These are phyloP conservation scores for Agelastica alni DNA, from an alignment of 2,888 invertebrate genomes.

Conservation along the genomic window DNA sequence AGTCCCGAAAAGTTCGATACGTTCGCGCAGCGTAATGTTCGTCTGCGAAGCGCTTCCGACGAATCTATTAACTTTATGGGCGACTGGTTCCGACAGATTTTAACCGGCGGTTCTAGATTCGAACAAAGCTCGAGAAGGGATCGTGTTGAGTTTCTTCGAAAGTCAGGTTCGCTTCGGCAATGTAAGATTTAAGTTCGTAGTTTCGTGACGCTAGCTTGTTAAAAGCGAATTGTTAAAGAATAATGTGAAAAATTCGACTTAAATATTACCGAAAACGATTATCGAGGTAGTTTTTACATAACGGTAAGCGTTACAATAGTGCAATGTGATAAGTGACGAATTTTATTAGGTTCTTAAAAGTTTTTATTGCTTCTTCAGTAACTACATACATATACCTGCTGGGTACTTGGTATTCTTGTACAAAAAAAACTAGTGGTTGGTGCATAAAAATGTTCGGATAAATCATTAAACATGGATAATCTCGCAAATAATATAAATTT, in stretches of 20 bases:
- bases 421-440: constrained; percentile 13
- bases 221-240: constrained; percentile 24
- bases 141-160: constrained; percentile 32
- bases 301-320: constrained; percentile 4
- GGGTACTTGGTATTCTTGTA: constrained; percentile 4
- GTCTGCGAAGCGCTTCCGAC: not conserved
- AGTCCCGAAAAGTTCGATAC: not conserved
- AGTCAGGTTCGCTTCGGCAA: constrained; percentile 39
- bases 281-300: not conserved
- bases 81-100: not conserved
- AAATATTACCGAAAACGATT: constrained; percentile 13
- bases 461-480: constrained; percentile 46
- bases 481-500: constrained; percentile 51
- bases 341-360: too few relatives aligned
- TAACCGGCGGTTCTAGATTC: not conserved
- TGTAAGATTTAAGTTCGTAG: constrained; percentile 28
- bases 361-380: constrained; percentile 9
- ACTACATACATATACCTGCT: not conserved
- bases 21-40: not conserved
- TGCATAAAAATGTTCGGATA: constrained; percentile 13
- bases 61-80: not conserved
- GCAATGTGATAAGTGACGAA: constrained; percentile 17
- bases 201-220: constrained; percentile 32
- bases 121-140: constrained; percentile 2
- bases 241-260: constrained; percentile 30